These are phyloP conservation scores for Drosophila subsilvestris DNA, from an alignment of 2,888 invertebrate genomes.

Conservation along the genomic window DNA sequence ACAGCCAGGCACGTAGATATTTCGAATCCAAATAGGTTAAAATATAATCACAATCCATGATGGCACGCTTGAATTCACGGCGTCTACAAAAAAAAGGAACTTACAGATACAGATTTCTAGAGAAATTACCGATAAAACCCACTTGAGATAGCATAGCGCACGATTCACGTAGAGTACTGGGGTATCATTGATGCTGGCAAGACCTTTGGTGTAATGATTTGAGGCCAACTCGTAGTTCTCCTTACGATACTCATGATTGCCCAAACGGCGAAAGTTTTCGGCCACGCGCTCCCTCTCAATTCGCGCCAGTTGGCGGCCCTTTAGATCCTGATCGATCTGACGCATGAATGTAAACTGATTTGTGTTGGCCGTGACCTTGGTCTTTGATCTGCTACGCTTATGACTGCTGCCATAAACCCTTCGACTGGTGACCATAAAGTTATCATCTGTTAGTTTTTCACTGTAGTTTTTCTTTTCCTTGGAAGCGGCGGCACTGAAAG, in stretches of 20 bases:
- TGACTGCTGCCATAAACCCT: background rate
- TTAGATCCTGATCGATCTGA: slow-evolving; percentile 14
- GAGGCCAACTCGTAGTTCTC: slow-evolving; percentile 37
- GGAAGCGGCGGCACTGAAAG: background rate
- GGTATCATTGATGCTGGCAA: slow-evolving; percentile 52
- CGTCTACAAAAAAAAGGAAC: slow-evolving; percentile 22
- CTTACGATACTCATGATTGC: slow-evolving; percentile 55
- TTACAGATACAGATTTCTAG: background rate
- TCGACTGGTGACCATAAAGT: slow-evolving; percentile 13
- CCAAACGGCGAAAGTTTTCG: slow-evolving; percentile 55
- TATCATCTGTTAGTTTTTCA: background rate
- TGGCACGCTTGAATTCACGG: slow-evolving; percentile 44
- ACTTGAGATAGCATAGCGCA: slow-evolving; percentile 58
- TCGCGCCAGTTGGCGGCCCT: slow-evolving; percentile 13
- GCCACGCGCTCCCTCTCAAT: slow-evolving; percentile 41
- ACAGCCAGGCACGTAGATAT: slow-evolving; percentile 58
- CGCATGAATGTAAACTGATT: slow-evolving; percentile 46
- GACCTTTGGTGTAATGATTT: slow-evolving; percentile 47
- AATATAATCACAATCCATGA: slow-evolving; percentile 59
- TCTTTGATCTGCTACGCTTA: background rate
- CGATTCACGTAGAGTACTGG: slow-evolving; percentile 66
- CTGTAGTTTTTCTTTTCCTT: background rate
- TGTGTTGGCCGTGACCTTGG: slow-evolving; percentile 1
- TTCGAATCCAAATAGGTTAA: slow-evolving; percentile 44
- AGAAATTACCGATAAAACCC: background rate